phyloP scores from a whole-genome alignment of 2,797 vertebrate species.

The Macrochelys suwanniensis region DNA sequence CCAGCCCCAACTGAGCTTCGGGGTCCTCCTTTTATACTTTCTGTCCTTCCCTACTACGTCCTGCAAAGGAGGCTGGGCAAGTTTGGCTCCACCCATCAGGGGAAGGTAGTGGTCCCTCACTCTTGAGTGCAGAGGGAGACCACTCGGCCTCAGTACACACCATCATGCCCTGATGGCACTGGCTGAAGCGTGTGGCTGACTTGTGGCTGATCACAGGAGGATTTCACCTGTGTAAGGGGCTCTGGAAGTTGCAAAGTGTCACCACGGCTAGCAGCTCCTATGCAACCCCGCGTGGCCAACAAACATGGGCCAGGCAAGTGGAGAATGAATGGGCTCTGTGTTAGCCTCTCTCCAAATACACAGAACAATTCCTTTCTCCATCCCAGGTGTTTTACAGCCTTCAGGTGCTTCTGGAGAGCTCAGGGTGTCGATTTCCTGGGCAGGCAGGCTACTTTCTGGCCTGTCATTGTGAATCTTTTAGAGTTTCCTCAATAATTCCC shows the following conservation, averaged over 20 bases:
- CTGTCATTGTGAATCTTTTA: background rate
- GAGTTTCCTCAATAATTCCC: constrained; percentile 26
- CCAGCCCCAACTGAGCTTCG: background rate
- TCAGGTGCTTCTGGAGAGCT: accelerated
- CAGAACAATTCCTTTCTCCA: background rate
- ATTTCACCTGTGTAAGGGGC: background rate
- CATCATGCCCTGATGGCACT: background rate
- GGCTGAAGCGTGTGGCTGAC: background rate
- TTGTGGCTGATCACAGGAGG: accelerated
- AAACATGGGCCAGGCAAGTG: accelerated
- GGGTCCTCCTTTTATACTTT: background rate
- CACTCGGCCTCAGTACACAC: background rate
- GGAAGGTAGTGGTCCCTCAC: background rate
- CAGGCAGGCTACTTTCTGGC: background rate
- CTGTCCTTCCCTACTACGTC: background rate
- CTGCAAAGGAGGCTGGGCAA: background rate
- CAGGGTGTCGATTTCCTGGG: accelerated
- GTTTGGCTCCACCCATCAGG: background rate
- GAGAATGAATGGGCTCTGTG: accelerated
- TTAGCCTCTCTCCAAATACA: too few relatives aligned
- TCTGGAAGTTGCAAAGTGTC: background rate
- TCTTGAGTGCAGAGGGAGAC: background rate
- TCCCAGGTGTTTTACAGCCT: accelerated
- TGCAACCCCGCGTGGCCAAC: background rate
- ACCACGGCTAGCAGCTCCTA: background rate